Evolutionary conservation across 2,888 invertebrate species (phyloP), one percentile per base, ranked within the genome.

Genomic region (Crepidodera aurea): DNA sequence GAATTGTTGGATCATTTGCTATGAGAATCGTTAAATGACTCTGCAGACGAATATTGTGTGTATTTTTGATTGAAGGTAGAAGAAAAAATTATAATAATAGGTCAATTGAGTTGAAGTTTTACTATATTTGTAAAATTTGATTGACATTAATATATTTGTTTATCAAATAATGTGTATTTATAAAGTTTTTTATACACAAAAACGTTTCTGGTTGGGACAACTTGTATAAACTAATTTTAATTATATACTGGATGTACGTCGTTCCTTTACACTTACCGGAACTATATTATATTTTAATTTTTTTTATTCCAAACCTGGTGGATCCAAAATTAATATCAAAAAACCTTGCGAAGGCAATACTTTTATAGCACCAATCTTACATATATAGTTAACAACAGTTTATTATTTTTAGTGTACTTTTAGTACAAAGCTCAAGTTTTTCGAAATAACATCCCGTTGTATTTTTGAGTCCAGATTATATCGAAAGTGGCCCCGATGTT

Each of bases 351-450:
- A 80, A 80, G 80, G 80, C 79, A 78, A 76, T 75, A 79, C 77
- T 78, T 73, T 70, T 73, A 73, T 81, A 81, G 81, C 81, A 81
- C 81, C 81, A 80, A 77, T 77, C 79, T 79, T 78, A 79, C 76
- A 78, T 78, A 78, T 77, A 77, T 79, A 79, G 78, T 77, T 78
- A 80, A 81, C 79, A 81, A 79, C 71, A 72, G 48, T 57, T 48
- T 57, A 48, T 39, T 56, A 77, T 63, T 65, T 69, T 73, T 75
- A 34, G 73, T 72, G 73, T 75, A 74, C 75, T 76, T 75, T 73
- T 37, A 72, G 71, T 75, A 75, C 77, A 75, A 69, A 68, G 68
- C 68, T 68, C 66, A 66, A 57, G 66, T 69, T 65, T 66, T 65
- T 53, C 64, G 42, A 67, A 69, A 68, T 62, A 67, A 69, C 68